These are phyloP conservation scores for Labia minor DNA, from an alignment of 2,888 invertebrate genomes.

Conservation along the genomic window DNA sequence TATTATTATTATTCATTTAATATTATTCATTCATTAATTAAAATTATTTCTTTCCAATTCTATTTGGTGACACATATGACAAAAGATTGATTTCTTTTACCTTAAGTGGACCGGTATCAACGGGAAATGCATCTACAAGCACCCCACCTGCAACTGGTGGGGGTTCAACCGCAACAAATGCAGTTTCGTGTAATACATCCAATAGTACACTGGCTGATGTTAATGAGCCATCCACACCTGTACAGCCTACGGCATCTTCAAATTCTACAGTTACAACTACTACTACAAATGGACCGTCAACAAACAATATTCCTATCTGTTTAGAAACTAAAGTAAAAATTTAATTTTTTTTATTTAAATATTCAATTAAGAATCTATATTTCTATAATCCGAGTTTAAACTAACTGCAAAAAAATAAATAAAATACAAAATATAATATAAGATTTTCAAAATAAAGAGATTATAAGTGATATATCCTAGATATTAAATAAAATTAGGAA, in stretches of 20 bases:
- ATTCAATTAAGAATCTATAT: too few relatives aligned
- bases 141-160: neutral
- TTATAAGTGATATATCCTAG: too few relatives aligned
- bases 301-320: neutral
- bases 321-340: neutral
- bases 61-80: neutral
- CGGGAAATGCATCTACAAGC: neutral
- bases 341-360: too few relatives aligned
- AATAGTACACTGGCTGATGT: neutral
- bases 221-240: neutral
- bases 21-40: too few relatives aligned
- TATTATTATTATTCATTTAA: too few relatives aligned
- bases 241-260: neutral
- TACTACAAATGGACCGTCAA: neutral
- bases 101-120: too few relatives aligned
- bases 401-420: too few relatives aligned
- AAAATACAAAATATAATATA: too few relatives aligned
- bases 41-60: too few relatives aligned
- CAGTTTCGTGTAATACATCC: neutral
- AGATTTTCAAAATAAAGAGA: too few relatives aligned
- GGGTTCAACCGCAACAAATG: neutral
- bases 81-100: neutral
- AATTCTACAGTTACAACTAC: neutral
- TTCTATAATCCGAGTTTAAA: too few relatives aligned
- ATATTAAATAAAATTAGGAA: too few relatives aligned